Percentiles rank a stretch among this genome's conserved stretches.
Evolutionary conservation across 92 coral and sea anemone species (phyloP).

Genomic region (Epizoanthus rinbou): DNA sequence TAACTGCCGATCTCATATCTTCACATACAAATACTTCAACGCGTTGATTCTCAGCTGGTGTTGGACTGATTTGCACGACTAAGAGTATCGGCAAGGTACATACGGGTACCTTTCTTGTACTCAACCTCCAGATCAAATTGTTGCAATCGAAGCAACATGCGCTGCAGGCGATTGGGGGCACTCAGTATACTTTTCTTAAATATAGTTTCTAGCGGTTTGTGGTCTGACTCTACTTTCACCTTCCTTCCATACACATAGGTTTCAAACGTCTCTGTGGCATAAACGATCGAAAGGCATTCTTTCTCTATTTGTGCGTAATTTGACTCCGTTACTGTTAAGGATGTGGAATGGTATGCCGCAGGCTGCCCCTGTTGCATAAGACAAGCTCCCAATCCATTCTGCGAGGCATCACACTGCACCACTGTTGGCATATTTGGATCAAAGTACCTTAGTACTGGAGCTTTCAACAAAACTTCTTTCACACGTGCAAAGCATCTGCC

Average conservation of each 20-base stretch:
- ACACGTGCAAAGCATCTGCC: background rate
- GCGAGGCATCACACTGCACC: constrained; percentile 33
- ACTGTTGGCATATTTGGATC: background rate
- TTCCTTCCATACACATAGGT: constrained; percentile 9
- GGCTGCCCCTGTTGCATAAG: constrained; percentile 21
- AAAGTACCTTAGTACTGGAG: constrained; percentile 22
- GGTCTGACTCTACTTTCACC: constrained; percentile 14
- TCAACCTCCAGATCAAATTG: constrained; percentile 18
- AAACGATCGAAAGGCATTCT: constrained; percentile 22
- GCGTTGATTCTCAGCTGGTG: background rate
- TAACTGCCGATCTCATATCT: too few relatives aligned
- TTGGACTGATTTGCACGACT: background rate
- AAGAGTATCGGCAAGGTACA: constrained; percentile 14
- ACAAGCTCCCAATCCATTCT: constrained; percentile 21
- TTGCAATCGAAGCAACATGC: constrained; percentile 7
- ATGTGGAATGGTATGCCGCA: constrained; percentile 14
- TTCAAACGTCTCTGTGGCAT: constrained; percentile 15
- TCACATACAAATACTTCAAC: too few relatives aligned
- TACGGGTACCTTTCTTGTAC: constrained; percentile 3
- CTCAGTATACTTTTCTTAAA: constrained; percentile 17
- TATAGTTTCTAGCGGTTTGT: constrained; percentile 26
- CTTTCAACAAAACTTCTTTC: background rate
- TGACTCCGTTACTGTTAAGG: background rate
- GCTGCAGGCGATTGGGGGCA: constrained; percentile 15
- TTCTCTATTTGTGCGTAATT: constrained; percentile 32